Base-by-base conservation (phyloP, 1,140 invertebrate species). In the Hestina assimilis region DNA sequence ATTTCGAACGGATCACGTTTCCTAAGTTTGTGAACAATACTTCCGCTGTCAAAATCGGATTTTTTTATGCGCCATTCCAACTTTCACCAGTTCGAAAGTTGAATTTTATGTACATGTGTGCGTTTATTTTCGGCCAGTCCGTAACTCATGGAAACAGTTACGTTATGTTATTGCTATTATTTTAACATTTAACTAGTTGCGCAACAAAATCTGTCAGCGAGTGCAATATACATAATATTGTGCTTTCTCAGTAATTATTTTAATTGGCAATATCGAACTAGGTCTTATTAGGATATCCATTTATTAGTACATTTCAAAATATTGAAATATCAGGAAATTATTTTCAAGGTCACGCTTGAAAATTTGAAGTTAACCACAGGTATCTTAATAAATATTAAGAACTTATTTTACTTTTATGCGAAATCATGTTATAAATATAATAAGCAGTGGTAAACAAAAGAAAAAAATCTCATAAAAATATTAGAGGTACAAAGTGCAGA, bases 41-140 rank as follows among this genome's bases (percentile, higher is more conserved):
- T 41, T 41, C 52, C 52, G 53, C 33, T 61, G 53, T 60, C 45
- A 53, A 50, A 55, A 43, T 31, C 20, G 43, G 46, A 35, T 61
- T 61, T 56, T 61, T 56, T 38, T 56, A 46, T 46, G 46, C 26
- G 23, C 59, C 46, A 61, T 38, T 14, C 33, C 33, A 38, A 38
- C 59, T 61, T 61, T 61, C 60, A 58, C 59, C 33, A 9, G 15
- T 63, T 63, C 54, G 60, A 63, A 63, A 63, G 60, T 63, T 63
- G 43, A 60, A 54, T 54, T 53, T 43, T 20, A 26, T 51, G 42
- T 52, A 46, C 53, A 21, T 52, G 47, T 52, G 59, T 58, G 60
- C 33, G 55, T 47, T 42, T 52, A 40, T 57, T 52, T 57, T 63
- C 55, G 54, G 55, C 46, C 54, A 56, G 21, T 28, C n/a, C 15